Base-by-base conservation (phyloP, 2,113 vertebrate species). In the Strix aluco region DNA sequence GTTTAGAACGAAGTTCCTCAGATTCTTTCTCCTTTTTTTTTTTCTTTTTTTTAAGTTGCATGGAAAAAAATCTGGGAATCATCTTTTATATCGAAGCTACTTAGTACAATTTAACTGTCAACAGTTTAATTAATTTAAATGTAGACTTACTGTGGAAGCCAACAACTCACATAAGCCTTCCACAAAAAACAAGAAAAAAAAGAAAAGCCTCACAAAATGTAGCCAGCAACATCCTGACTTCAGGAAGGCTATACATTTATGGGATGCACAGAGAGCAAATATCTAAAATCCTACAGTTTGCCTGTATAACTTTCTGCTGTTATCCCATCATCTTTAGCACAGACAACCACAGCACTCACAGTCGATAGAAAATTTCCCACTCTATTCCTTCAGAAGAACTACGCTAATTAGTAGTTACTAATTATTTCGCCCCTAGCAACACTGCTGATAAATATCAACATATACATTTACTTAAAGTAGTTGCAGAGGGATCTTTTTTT, bases 91-190 rank as follows among this genome's bases (percentile, higher is more conserved):
- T 73, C 5, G 78, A 97, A 96, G 81, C 94, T 97, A 96, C 92
- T 97, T 96, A 95, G 93, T 94, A 97, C 80, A 97, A 90, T 97
- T 97, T 97, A 92, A 95, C 94, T 97, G 91, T 98, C 96, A 96
- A 94, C 94, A 95, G 96, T 97, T 97, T 98, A 98, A 97, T 98
- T 98, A 97, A 95, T 96, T 95, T 94, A 95, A 98, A 90, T 83
- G 83, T 92, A 98, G 85, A 54, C 66, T 90, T 67, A 82, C 81
- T 91, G 86, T 61, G 70, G 92, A 95, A 97, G 90, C 78, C 85
- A 95, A 51, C 89, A 57, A 67, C 75, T 94, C 86, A 70, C 49
- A 90, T 23, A 75, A 78, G 12, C 74, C 71, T 96, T 90, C 70
- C 57, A 83, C 65, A 46, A 92, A 93, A 85, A 95, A 55, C 30